Evolutionary conservation across 2,113 vertebrate species (phyloP).

Genomic region (Poeciliopsis occidentalis): DNA sequence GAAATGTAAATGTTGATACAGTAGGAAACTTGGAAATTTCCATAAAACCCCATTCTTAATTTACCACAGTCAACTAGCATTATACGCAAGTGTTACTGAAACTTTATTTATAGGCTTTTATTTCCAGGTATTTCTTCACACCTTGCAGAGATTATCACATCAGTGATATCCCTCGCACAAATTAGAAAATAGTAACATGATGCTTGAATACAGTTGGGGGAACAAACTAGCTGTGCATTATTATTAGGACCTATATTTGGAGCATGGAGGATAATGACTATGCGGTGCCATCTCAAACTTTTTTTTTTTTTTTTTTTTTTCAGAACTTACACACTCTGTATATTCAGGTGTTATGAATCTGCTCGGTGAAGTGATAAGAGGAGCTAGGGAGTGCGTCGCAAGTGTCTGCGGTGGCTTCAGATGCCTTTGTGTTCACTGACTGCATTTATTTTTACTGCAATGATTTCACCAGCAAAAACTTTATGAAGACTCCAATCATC

Average conservation of each 20-base stretch:
- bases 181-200: not conserved
- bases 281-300: not conserved
- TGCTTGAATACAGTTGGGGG: not conserved
- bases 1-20: not conserved
- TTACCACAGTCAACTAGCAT: not conserved
- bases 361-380: not conserved
- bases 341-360: not conserved
- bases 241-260: not conserved
- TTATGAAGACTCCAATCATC: too few relatives aligned
- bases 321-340: not conserved
- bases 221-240: not conserved
- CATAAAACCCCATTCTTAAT: not conserved
- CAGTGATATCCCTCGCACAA: slow-evolving; percentile 1
- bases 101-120: not conserved
- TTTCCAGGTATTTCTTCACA: slow-evolving; percentile 17
- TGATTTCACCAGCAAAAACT: not conserved
- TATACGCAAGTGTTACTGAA: not conserved
- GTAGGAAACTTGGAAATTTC: not conserved
- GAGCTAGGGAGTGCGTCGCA: not conserved
- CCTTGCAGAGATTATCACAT: not conserved
- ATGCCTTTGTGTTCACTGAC: not conserved
- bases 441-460: not conserved
- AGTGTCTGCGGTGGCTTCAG: not conserved
- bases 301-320: not conserved
- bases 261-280: not conserved